phyloP scores from a whole-genome alignment of 2,888 invertebrate species.

The Catotricha subobsoleta region DNA sequence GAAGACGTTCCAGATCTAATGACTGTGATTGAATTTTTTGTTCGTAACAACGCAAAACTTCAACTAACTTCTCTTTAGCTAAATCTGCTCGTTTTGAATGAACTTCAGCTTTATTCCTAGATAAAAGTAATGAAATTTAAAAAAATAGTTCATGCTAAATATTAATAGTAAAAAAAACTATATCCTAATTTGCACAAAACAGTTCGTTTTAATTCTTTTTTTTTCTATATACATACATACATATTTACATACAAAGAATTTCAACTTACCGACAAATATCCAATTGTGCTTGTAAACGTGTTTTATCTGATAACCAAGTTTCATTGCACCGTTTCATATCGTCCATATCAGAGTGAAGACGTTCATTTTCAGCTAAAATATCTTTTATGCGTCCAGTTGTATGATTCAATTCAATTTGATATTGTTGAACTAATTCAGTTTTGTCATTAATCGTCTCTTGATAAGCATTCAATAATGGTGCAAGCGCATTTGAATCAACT shows the following conservation, averaged over 20 bases:
- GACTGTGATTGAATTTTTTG: slow-evolving; percentile 39
- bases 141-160: neutral
- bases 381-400: slow-evolving; percentile 55
- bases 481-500: slow-evolving; percentile 25
- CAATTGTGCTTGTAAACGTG: slow-evolving; percentile 23
- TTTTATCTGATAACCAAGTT: slow-evolving; percentile 27
- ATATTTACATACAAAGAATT: too few relatives aligned
- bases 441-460: slow-evolving; percentile 62
- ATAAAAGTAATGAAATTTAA: neutral
- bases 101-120: slow-evolving; percentile 22
- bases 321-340: slow-evolving; percentile 30
- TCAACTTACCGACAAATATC: slow-evolving; percentile 19
- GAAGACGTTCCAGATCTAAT: slow-evolving; percentile 26
- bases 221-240: neutral
- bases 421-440: slow-evolving; percentile 48
- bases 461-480: slow-evolving; percentile 58
- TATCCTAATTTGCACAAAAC: neutral
- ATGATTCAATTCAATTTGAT: slow-evolving; percentile 48
- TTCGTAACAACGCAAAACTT: slow-evolving; percentile 54
- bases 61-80: slow-evolving; percentile 53
- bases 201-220: neutral
- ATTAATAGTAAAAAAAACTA: neutral
- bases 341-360: slow-evolving; percentile 35
- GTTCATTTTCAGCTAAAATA: slow-evolving; percentile 51
- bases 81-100: slow-evolving; percentile 43